Conservation (phyloP, 2,888 invertebrate species). For the Hanleya hanleyi region DNA sequence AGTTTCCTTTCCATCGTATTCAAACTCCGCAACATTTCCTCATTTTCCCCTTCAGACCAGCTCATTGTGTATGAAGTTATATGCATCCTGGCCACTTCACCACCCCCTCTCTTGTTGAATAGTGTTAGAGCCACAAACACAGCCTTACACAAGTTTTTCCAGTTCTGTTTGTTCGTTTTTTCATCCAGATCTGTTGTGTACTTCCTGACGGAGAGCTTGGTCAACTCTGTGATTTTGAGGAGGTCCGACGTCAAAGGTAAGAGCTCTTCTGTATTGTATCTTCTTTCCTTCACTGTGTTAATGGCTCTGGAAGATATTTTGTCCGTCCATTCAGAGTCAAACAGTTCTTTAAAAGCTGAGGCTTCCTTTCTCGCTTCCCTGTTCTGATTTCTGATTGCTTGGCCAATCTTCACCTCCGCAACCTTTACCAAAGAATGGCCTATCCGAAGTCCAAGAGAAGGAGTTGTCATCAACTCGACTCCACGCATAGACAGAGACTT, state of each 20-base stretch:
- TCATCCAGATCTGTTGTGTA: neutral
- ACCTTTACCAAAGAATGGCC: neutral
- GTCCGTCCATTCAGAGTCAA: neutral
- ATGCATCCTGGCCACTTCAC: neutral
- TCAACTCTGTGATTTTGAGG: neutral
- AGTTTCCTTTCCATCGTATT: neutral
- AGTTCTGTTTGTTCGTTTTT: neutral
- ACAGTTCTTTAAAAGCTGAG: neutral
- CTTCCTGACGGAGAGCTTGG: neutral
- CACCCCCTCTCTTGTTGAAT: neutral
- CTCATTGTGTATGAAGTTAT: neutral
- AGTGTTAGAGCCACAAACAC: neutral
- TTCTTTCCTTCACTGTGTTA: neutral
- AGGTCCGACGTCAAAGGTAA: neutral
- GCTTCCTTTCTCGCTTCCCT: neutral
- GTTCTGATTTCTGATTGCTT: conserved; percentile 1
- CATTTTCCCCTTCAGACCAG: neutral
- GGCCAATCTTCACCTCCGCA: neutral
- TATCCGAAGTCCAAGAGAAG: neutral
- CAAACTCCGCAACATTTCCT: neutral
- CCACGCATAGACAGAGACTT: neutral
- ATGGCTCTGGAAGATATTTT: neutral
- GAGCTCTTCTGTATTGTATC: neutral
- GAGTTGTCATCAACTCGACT: neutral
- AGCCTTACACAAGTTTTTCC: neutral